phyloP scores from a whole-genome alignment of 2,113 vertebrate species.

The Ciconia boyciana region DNA sequence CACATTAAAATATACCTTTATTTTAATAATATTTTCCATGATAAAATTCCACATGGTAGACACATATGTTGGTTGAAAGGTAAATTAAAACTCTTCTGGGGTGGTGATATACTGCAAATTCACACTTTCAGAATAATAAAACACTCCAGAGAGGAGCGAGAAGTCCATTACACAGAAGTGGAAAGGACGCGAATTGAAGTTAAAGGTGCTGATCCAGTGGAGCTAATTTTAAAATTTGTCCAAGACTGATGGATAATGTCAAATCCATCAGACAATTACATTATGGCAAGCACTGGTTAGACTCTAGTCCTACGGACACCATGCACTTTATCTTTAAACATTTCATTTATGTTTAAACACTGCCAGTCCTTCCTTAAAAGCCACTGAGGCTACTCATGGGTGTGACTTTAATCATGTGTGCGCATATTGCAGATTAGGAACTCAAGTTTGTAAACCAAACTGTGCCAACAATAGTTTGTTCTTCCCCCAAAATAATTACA shows the following conservation, averaged over 20 bases:
- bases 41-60: not conserved
- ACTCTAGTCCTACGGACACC: not conserved
- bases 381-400: not conserved
- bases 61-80: not conserved
- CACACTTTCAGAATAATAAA: not conserved
- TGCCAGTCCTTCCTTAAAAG: not conserved
- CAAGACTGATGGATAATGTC: not conserved
- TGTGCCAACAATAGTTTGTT: not conserved
- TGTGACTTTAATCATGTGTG: not conserved
- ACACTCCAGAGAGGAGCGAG: not conserved
- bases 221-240: not conserved
- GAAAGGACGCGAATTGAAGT: not conserved
- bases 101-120: not conserved
- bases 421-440: not conserved
- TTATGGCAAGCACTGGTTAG: not conserved
- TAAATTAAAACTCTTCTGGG: not conserved
- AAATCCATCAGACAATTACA: too few relatives aligned
- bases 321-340: not conserved
- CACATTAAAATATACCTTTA: not conserved
- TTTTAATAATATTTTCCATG: not conserved
- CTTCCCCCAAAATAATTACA: not conserved
- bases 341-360: not conserved
- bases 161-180: not conserved
- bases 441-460: not conserved
- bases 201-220: not conserved